These are phyloP conservation scores for Equus quagga DNA, from an alignment of 2,113 vertebrate species.

Conservation along the genomic window DNA sequence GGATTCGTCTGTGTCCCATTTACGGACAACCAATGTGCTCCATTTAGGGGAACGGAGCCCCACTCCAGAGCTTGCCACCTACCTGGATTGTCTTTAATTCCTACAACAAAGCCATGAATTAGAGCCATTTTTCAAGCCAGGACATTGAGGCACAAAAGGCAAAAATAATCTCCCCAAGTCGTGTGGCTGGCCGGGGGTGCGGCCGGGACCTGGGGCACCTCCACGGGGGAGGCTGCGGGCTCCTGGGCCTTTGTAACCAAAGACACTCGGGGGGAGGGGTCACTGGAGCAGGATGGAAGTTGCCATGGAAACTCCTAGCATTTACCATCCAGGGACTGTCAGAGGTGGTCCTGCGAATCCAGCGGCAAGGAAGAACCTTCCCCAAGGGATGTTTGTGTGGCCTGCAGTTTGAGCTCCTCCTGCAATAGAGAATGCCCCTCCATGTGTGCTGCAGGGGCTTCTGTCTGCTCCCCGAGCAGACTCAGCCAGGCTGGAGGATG, in stretches of 20 bases:
- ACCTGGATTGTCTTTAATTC: not conserved
- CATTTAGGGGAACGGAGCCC: fast-evolving
- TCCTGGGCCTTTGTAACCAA: not conserved
- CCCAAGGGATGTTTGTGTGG: fast-evolving
- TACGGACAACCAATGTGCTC: fast-evolving
- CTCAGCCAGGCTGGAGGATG: fast-evolving
- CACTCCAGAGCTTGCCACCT: not conserved
- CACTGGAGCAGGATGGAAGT: not conserved
- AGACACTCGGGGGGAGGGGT: fast-evolving
- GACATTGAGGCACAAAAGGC: not conserved
- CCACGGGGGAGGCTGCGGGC: not conserved
- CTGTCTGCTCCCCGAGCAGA: fast-evolving
- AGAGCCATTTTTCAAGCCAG: not conserved
- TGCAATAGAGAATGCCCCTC: fast-evolving
- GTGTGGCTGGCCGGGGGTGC: fast-evolving
- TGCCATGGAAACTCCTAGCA: not conserved
- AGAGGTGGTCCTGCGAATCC: not conserved
- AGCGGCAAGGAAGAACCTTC: not conserved
- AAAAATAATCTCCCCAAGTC: not conserved
- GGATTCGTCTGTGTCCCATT: fast-evolving
- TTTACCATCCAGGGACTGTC: not conserved
- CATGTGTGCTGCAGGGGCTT: too few relatives aligned
- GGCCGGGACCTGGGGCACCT: not conserved
- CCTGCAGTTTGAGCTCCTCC: fast-evolving
- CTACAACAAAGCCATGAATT: not conserved